These are phyloP conservation scores for Synergus laeviventris DNA, from an alignment of 2,888 invertebrate genomes.

Conservation along the genomic window DNA sequence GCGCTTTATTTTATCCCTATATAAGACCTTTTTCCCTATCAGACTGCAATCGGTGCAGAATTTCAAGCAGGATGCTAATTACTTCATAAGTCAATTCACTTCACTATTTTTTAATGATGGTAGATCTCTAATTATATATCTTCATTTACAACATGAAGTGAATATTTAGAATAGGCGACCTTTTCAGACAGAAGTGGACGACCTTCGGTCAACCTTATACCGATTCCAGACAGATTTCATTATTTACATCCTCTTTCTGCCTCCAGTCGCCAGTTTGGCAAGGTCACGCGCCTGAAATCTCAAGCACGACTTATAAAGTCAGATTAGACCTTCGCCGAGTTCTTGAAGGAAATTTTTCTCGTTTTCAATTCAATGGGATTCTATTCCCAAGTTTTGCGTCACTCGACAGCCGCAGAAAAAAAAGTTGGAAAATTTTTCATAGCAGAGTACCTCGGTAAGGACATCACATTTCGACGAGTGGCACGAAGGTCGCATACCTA, in stretches of 20 bases:
- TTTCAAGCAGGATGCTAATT: neutral
- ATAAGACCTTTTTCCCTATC: neutral
- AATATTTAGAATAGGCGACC: too few relatives aligned
- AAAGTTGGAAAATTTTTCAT: conserved; percentile 29
- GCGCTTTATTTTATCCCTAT: conserved; percentile 40
- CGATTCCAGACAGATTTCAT: neutral
- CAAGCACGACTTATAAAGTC: conserved; percentile 52
- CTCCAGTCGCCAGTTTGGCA: conserved; percentile 40
- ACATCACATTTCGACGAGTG: conserved; percentile 1
- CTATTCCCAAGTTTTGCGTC: conserved; percentile 30
- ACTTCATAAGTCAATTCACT: neutral
- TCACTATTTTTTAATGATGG: neutral
- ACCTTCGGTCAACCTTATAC: too few relatives aligned
- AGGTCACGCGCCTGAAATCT: conserved; percentile 33
- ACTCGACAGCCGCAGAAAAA: conserved; percentile 8
- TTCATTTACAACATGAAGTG: too few relatives aligned
- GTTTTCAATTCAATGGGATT: conserved; percentile 36
- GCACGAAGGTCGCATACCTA: conserved; percentile 5
- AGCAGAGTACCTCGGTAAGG: conserved; percentile 1
- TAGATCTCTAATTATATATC: too few relatives aligned
- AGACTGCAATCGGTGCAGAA: neutral
- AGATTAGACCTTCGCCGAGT: conserved; percentile 50
- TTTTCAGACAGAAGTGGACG: too few relatives aligned
- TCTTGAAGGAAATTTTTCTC: conserved; percentile 10
- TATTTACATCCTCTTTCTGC: conserved; percentile 46